These are phyloP conservation scores for Sarcoramphus papa DNA, from an alignment of 2,797 vertebrate genomes.

Conservation along the genomic window DNA sequence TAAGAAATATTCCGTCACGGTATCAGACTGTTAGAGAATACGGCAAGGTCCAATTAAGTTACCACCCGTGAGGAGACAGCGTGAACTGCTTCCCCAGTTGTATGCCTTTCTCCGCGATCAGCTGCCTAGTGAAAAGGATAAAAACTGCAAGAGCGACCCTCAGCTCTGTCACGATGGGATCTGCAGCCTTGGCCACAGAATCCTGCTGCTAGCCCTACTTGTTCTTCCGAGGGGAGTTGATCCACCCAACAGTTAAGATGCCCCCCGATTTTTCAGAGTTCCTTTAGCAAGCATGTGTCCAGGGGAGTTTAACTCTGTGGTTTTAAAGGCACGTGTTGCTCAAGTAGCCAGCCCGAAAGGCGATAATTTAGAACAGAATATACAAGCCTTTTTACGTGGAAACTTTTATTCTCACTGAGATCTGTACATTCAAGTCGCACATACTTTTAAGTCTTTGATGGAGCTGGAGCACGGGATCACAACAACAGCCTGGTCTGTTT, in stretches of 20 bases:
- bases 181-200: background rate
- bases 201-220: rapidly evolving
- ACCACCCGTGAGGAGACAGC: rapidly evolving
- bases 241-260: rapidly evolving
- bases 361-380: background rate
- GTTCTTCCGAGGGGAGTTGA: background rate
- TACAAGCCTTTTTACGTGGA: slow-evolving; percentile 15
- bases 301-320: rapidly evolving
- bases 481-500: slow-evolving; percentile 43
- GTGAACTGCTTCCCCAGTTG: background rate
- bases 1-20: rapidly evolving
- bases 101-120: rapidly evolving
- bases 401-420: slow-evolving; percentile 84
- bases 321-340: rapidly evolving
- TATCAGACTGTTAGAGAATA: background rate
- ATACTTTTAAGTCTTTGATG: slow-evolving; percentile 75
- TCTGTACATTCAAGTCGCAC: slow-evolving; percentile 86
- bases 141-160: background rate
- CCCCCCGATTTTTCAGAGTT: rapidly evolving
- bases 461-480: slow-evolving; percentile 68
- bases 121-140: background rate
- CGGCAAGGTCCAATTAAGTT: rapidly evolving
- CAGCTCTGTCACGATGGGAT: background rate
- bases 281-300: rapidly evolving
- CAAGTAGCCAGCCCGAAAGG: background rate